Evolutionary conservation across 2,113 vertebrate species (phyloP).

Genomic region (Sinocyclocheilus maitianheensis): DNA sequence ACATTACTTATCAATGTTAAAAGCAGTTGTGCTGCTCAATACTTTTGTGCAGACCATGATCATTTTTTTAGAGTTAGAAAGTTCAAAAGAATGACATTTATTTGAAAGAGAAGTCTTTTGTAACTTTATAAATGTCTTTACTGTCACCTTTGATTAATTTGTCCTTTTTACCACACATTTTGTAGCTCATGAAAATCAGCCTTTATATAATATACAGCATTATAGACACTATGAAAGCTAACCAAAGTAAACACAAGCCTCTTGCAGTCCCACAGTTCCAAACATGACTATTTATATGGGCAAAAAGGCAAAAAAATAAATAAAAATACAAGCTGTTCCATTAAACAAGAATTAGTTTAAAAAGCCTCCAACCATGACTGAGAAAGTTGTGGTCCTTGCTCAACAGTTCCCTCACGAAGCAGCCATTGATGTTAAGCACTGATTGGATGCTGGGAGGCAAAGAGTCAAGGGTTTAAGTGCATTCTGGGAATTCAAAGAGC

Average conservation of each 20-base stretch:
- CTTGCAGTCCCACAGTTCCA: background rate
- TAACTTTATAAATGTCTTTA: no score
- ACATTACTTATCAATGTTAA: no score
- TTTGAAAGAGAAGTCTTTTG: no score
- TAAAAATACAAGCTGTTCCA: background rate
- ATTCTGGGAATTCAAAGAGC: constrained; percentile 28
- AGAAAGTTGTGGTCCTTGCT: background rate
- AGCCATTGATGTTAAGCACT: background rate
- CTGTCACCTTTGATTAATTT: no score
- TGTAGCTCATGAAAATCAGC: no score
- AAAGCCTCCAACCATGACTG: constrained; percentile 34
- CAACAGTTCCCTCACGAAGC: background rate
- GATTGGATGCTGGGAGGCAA: constrained; percentile 14
- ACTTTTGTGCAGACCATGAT: no score
- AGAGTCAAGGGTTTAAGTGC: constrained; percentile 33
- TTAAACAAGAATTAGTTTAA: background rate
- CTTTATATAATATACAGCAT: background rate
- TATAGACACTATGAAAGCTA: background rate
- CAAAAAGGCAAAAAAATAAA: background rate
- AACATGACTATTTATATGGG: background rate
- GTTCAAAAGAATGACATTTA: no score
- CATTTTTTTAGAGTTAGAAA: no score
- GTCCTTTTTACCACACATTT: no score
- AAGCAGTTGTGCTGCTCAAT: no score
- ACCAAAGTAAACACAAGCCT: background rate